phyloP scores from a whole-genome alignment of 1,140 invertebrate genomes.

The Planococcus citri region DNA sequence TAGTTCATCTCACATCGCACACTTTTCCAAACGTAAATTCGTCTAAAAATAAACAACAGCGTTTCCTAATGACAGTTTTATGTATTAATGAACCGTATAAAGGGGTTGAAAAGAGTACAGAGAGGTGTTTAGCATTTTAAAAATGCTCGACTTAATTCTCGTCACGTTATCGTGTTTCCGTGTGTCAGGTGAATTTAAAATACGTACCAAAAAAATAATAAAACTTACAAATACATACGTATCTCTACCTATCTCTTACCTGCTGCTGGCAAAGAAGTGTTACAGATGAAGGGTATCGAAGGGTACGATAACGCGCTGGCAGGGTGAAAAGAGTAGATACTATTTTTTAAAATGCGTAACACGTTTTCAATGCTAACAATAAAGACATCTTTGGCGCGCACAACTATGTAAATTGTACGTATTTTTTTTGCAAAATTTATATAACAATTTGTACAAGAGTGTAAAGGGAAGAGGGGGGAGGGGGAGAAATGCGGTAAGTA shows the following conservation, averaged over 20 bases:
- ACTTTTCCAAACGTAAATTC: too few species aligned
- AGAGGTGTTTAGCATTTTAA: neutral
- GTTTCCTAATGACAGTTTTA: too few species aligned
- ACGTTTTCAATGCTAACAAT: neutral
- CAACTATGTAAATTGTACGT: neutral
- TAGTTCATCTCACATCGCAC: too few species aligned
- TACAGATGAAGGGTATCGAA: too few species aligned
- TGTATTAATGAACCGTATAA: too few species aligned
- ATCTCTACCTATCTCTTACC: too few species aligned
- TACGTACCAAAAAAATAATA: neutral
- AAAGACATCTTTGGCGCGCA: neutral
- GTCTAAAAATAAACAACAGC: too few species aligned
- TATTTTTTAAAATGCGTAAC: neutral
- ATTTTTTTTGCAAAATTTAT: neutral
- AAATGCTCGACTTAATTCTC: neutral
- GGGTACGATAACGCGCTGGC: neutral
- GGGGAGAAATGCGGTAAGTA: too few species aligned
- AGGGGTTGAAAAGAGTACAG: too few species aligned
- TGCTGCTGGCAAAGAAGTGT: too few species aligned
- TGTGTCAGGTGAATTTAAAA: neutral
- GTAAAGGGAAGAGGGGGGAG: too few species aligned
- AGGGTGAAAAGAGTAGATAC: too few species aligned
- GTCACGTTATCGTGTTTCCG: neutral
- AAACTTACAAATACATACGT: constrained; percentile 1
- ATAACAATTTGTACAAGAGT: neutral